These are phyloP conservation scores for Andrena minutula DNA, from an alignment of 2,888 invertebrate genomes.

Conservation along the genomic window DNA sequence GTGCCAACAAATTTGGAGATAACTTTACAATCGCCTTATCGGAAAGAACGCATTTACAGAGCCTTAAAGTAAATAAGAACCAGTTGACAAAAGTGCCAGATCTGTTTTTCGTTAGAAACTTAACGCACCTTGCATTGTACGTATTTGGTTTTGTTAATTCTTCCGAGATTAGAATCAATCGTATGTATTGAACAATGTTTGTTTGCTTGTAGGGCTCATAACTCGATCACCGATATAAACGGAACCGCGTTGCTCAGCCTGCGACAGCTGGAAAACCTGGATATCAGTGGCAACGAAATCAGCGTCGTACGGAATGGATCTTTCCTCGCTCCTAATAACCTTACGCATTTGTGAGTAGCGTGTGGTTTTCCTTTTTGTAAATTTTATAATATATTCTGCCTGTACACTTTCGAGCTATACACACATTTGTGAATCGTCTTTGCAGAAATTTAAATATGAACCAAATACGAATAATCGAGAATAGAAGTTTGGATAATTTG, in stretches of 20 bases:
- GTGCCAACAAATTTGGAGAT: conserved; percentile 86
- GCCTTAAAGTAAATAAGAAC: conserved; percentile 85
- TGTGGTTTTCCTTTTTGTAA: neutral
- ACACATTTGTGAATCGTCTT: conserved; percentile 45
- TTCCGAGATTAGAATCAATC: neutral
- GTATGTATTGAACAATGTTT: conserved; percentile 48
- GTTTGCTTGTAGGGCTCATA: conserved; percentile 85
- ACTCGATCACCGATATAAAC: conserved; percentile 85
- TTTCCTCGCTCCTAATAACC: conserved; percentile 87
- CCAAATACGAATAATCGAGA: conserved; percentile 89
- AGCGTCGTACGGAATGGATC: conserved; percentile 86
- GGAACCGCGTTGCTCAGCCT: conserved; percentile 85
- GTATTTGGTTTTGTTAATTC: conserved; percentile 69
- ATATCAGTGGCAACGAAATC: conserved; percentile 89
- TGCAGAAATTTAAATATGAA: conserved; percentile 90
- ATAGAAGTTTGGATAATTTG: conserved; percentile 90
- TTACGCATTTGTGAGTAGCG: conserved; percentile 86
- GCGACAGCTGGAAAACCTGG: conserved; percentile 87
- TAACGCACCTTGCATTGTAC: conserved; percentile 86
- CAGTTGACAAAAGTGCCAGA: conserved; percentile 83
- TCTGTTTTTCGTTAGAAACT: conserved; percentile 77
- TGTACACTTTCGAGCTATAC: neutral
- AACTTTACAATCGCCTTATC: conserved; percentile 86
- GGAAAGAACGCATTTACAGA: conserved; percentile 86
- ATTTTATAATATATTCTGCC: neutral